Conservation (phyloP, 2,888 invertebrate genomes). For the Leptodirus hochenwartii region DNA sequence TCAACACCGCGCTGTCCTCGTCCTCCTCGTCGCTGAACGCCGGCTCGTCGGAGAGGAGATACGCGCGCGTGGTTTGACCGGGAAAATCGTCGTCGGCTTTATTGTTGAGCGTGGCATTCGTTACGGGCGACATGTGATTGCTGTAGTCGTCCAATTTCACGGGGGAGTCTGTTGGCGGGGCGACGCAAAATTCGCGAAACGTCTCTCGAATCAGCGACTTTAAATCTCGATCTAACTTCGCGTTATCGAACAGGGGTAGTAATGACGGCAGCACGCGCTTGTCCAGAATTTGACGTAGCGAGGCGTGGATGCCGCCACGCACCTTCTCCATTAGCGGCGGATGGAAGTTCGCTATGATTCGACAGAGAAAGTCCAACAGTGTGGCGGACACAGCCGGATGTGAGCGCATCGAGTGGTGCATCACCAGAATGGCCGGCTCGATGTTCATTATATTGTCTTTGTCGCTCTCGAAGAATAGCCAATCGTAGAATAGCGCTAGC, state of each 20-base stretch:
- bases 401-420: constrained; percentile 84
- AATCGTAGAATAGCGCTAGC: constrained; percentile 81
- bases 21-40: constrained; percentile 80
- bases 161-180: constrained; percentile 28
- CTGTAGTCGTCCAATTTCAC: constrained; percentile 14
- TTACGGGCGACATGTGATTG: constrained; percentile 15
- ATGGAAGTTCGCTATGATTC: constrained; percentile 79
- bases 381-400: constrained; percentile 84
- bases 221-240: constrained; percentile 70
- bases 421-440: constrained; percentile 83
- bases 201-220: constrained; percentile 71
- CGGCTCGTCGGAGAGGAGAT: constrained; percentile 33
- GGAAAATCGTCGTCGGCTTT: constrained; percentile 33
- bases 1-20: constrained; percentile 44
- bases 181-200: constrained; percentile 75
- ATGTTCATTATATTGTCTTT: constrained; percentile 94
- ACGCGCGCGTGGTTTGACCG: no score
- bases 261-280: constrained; percentile 82
- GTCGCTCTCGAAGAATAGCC: constrained; percentile 80
- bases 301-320: constrained; percentile 61
- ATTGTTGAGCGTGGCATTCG: constrained; percentile 22
- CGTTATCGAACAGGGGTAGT: constrained; percentile 72
- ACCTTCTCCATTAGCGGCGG: constrained; percentile 64
- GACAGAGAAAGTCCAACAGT: constrained; percentile 75
- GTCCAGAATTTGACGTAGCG: constrained; percentile 69